phyloP scores from a whole-genome alignment of 1,140 invertebrate species.

The Choristoneura fumiferana region DNA sequence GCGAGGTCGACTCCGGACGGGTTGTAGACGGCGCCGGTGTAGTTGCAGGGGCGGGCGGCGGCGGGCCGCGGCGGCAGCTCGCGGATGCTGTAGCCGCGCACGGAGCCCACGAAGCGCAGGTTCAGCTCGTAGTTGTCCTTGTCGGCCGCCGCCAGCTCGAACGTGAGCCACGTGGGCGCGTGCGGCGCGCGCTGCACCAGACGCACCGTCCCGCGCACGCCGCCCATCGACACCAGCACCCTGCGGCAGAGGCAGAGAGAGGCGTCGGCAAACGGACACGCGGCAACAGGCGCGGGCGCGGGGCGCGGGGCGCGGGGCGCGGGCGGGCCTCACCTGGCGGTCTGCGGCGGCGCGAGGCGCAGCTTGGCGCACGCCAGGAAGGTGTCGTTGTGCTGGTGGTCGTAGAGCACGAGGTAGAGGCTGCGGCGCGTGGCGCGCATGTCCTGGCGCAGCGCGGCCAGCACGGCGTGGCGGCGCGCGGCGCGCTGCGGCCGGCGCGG shows the following conservation, averaged over 20 bases:
- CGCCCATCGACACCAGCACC: constrained; percentile 87
- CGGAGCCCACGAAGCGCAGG: constrained; percentile 80
- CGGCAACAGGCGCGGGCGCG: no score
- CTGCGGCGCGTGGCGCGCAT: constrained; percentile 85
- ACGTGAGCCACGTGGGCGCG: constrained; percentile 89
- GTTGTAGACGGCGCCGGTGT: constrained; percentile 85
- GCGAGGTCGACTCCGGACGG: constrained; percentile 80
- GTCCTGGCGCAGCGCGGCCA: constrained; percentile 83
- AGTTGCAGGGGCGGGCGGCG: constrained; percentile 79
- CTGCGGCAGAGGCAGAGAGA: no score
- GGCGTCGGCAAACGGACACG: no score
- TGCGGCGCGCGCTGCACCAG: constrained; percentile 91
- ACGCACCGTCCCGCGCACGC: constrained; percentile 89
- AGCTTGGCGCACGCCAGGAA: constrained; percentile 93
- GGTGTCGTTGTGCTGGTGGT: constrained; percentile 87
- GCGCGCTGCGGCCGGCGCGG: constrained; percentile 78
- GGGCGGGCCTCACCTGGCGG: constrained; percentile 83
- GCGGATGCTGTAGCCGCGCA: constrained; percentile 82
- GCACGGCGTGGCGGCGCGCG: constrained; percentile 82
- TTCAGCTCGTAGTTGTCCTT: constrained; percentile 81
- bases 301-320: not conserved
- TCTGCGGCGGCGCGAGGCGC: constrained; percentile 81
- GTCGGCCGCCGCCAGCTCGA: constrained; percentile 83
- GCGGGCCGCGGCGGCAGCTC: constrained; percentile 83
- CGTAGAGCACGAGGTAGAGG: constrained; percentile 91